phyloP scores from a whole-genome alignment of 2,113 vertebrate genomes.

The Rutilus rutilus region DNA sequence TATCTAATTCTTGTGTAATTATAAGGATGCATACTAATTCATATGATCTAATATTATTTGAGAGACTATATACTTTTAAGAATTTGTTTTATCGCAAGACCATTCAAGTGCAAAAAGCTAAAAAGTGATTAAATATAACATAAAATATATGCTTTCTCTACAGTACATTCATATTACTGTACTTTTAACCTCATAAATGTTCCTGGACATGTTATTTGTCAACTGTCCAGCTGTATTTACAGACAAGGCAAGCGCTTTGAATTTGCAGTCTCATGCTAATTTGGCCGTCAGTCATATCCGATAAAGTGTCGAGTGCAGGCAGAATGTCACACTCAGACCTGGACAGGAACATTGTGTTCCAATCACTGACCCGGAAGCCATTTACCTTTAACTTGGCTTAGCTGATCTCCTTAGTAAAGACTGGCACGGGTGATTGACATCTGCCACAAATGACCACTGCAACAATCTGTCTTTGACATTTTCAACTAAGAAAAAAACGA shows the following conservation, averaged over 20 bases:
- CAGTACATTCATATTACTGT: neutral
- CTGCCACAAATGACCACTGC: slow-evolving; percentile 7
- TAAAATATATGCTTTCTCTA: neutral
- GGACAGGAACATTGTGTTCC: slow-evolving; percentile 15
- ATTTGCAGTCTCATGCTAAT: neutral
- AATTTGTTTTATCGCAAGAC: neutral
- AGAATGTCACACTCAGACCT: slow-evolving; percentile 1
- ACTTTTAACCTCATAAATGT: neutral
- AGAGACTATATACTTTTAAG: neutral
- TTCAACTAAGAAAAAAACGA: neutral
- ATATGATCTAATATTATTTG: neutral
- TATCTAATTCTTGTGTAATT: neutral
- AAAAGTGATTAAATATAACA: neutral
- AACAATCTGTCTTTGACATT: slow-evolving; percentile 3
- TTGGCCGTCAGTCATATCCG: neutral
- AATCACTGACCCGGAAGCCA: slow-evolving; percentile 20
- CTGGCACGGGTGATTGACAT: slow-evolving; percentile 7
- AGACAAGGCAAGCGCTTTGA: neutral
- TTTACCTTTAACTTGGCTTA: slow-evolving; percentile 7
- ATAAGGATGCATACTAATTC: neutral
- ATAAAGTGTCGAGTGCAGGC: slow-evolving; percentile 2
- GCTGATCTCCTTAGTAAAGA: slow-evolving; percentile 8
- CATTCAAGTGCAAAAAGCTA: neutral
- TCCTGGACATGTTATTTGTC: neutral
- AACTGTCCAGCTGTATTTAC: neutral